Evolutionary conservation across 1,140 invertebrate genomes (phyloP).

Genomic region (Ladona fulva): DNA sequence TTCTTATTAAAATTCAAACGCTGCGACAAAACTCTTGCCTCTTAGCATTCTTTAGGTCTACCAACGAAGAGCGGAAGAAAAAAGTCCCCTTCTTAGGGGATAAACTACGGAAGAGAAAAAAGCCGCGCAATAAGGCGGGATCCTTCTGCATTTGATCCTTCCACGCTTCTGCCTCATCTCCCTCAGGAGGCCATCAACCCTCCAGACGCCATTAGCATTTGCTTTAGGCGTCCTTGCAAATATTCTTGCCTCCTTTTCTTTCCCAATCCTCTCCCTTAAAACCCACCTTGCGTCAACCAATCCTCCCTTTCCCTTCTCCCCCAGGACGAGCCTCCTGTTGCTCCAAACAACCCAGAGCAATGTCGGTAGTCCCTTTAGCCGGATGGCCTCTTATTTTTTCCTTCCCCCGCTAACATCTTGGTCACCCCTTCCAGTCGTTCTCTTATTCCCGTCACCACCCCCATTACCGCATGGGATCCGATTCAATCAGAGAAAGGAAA

Average conservation of each 20-base stretch:
- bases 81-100: background rate
- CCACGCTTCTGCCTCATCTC: background rate
- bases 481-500: background rate
- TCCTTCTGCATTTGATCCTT: background rate
- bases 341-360: background rate
- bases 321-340: background rate
- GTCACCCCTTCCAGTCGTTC: background rate
- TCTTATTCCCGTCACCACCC: background rate
- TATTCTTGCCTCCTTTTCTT: background rate
- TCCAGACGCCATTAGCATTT: background rate
- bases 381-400: background rate
- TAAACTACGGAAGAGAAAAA: background rate
- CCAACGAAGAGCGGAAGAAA: no score
- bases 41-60: background rate
- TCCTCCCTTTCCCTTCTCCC: background rate
- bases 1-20: background rate
- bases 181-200: background rate
- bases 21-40: background rate
- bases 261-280: background rate
- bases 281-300: background rate
- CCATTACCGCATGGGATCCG: background rate
- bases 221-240: background rate
- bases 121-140: no score
- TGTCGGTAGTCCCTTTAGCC: background rate
- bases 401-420: no score